Evolutionary conservation across 2,888 invertebrate species (phyloP), one percentile per base, ranked within the genome.

Genomic region (Hypolimnas misippus): DNA sequence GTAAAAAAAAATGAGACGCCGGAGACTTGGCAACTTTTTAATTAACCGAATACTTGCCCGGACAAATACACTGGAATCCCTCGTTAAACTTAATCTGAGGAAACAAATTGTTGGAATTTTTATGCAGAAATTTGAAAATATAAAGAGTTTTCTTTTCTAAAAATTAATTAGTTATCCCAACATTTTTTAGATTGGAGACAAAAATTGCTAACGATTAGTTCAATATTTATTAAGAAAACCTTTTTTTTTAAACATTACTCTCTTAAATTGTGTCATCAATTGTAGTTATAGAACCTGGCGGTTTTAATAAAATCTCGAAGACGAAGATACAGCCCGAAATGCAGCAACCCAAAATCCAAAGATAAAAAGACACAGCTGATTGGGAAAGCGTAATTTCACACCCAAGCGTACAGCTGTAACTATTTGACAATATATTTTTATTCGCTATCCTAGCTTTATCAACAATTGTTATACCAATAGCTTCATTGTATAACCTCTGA

Each of bases 321-420:
- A 79, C 6, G 72, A 90, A 86, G 10, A 81, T 66, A 40, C 68
- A 58, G 53, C 63, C 65, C 1, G 90, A 80, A 1, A 86, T 1
- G 5, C 66, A 16, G 63, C 83, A 84, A 0, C 90, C 89, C 29
- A 79, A 44, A 0, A 77, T 50, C 85, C 84, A 86, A 6, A 83
- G 17, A 63, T 83, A 87, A 62, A 86, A 81, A 0, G 73, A 75
- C 5, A 88, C 87, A 1, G 78, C 80, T 1, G 77, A 69, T 63
- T 88, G 84, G 0, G 53, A 35, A 16, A 86, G 51, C 1, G 82
- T 81, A 12, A 91, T 84, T 5, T 72, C 71, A 59, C 91, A 90
- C 0, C 90, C 90, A 2, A 68, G 56, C 29, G 75, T 73, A 56
- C 90, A 91, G 35, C 78, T 82, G 55, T 89, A 89, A 58, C 86